phyloP scores from a whole-genome alignment of 2,113 vertebrate species.

The Phaethornis superciliosus region DNA sequence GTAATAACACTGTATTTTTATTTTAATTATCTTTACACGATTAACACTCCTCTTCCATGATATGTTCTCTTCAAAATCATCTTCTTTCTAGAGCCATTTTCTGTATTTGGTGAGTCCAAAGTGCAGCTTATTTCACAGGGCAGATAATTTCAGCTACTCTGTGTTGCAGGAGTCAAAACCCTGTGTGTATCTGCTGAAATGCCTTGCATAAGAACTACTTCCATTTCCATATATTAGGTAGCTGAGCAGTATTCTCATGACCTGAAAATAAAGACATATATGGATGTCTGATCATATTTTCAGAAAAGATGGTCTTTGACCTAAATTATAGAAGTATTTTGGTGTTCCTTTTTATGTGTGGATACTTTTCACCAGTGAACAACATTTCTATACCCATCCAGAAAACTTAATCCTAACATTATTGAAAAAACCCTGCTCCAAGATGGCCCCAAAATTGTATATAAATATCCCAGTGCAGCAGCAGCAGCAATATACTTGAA shows the following conservation, averaged over 20 bases:
- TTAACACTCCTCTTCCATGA: neutral
- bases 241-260: neutral
- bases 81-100: neutral
- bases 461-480: neutral
- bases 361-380: neutral
- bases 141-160: neutral
- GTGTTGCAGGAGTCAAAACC: neutral
- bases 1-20: accelerated
- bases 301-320: neutral
- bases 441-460: neutral
- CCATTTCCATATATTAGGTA: neutral
- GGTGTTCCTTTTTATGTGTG: neutral
- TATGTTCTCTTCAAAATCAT: neutral
- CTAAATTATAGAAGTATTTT: neutral
- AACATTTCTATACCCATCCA: neutral
- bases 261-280: neutral
- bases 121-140: neutral
- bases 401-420: neutral
- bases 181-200: neutral
- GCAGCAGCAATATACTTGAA: neutral
- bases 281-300: neutral
- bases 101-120: neutral
- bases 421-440: neutral
- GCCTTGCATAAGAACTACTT: neutral
- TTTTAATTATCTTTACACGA: neutral